Evolutionary conservation across 2,113 vertebrate genomes (phyloP), one percentile per base, ranked within the genome.

Genomic region (Esox niger): DNA sequence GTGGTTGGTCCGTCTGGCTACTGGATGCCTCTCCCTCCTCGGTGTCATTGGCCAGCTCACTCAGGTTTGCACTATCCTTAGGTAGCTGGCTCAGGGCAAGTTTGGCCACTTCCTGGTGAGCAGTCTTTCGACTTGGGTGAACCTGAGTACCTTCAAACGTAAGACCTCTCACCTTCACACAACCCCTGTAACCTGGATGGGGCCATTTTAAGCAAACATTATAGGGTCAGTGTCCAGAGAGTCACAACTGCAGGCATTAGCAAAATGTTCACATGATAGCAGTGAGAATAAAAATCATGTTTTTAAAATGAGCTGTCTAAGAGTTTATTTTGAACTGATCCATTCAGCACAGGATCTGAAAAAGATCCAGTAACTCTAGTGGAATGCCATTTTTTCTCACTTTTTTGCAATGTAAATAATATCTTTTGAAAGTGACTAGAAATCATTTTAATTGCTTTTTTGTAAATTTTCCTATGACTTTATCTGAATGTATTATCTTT

Each of bases 71-170:
- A 32, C 11, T 33, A 15, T 60, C 27, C 21, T 62, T 62, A 33
- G 33, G 15, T 35, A 81, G 62, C n/a, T 60, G 7, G 0, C 59
- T 15, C 15, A 84, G 77, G 6, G 77, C 82, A 58, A 69, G 46
- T 55, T 31, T 68, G 15, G 84, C 69, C 23, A 84, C 82, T 56
- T 86, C 82, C 59, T 86, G 84, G 58, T 86, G 82, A 6, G 84
- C 80, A 1, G 3, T 7, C 68, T 13, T 78, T 62, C 31, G 70
- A 10, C 6, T 70, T 1, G 13, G 72, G 11, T 54, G 68, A 2
- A 79, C 62, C 13, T 5, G 32, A 1, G 0, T 2, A 9, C 84
- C 79, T 26, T 0, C 47, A 52, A 78, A 86, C 0, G 4, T 74
- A 4, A 7, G 21, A 17, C 71, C 75, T 43, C 79, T 81, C 23